Evolutionary conservation across 2,113 vertebrate genomes (phyloP), one percentile per base, ranked within the genome.

Genomic region (Heptranchias perlo): DNA sequence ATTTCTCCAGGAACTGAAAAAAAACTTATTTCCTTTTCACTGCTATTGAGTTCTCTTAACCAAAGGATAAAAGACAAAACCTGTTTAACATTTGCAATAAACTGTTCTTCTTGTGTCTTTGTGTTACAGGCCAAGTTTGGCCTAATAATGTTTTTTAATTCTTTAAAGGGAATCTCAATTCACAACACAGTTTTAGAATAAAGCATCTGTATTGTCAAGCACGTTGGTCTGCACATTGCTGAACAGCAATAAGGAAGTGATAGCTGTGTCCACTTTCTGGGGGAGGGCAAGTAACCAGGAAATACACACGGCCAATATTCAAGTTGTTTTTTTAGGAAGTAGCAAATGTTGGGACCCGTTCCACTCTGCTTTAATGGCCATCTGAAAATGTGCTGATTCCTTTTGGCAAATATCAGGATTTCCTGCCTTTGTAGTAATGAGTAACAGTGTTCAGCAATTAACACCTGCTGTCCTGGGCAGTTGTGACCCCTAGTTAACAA

Each of bases 391-490:
- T 73, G 64, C 47, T 69, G 47, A 47, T 67, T 69, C 64, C 44
- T 69, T 31, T 52, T 52, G 44, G 65, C 65, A 82, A 44, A 44
- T 44, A 39, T 0, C 76, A 93, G 89, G 89, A 93, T 62, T 93
- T 93, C 89, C 89, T 61, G 89, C 58, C 18, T 62, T 93, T 82
- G 76, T 82, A 54, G 21, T 62, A 93, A 93, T 62, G 89, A 93
- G 58, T n/a, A 93, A 64, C 39, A 64, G n/a, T 92, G 78, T 39
- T 93, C 58, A 62, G 35, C n/a, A 16, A 21, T 62, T 93, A 62
- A 62, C 58, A 64, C 58, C 21, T 23, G 35, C n/a, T 28, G 10
- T 52, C 10, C 84, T 25, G 3, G 47, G 7, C n/a, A 1, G 89
- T 14, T 62, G 44, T 21, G 2, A 14, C n/a, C 16, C 3, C 39